These are phyloP conservation scores for Ophioninae sp. DNA, from an alignment of 2,888 invertebrate genomes.

Conservation along the genomic window DNA sequence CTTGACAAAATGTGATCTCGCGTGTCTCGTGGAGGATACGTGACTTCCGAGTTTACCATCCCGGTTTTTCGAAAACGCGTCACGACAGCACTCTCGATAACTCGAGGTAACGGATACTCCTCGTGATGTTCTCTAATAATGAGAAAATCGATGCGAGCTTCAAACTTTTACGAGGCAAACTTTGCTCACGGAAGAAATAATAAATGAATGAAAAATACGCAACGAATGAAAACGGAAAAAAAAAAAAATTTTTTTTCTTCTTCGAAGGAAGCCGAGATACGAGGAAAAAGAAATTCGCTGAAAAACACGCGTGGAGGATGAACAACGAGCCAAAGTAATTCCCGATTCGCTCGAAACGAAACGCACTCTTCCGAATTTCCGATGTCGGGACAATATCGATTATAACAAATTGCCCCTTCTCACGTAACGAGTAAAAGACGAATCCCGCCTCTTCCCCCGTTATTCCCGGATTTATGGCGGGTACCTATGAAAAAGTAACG, in stretches of 20 bases:
- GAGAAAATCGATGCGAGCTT: neutral
- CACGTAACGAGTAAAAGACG: too few relatives aligned
- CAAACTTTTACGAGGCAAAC: constrained; percentile 8
- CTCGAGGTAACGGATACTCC: neutral
- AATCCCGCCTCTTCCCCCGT: constrained; percentile 48
- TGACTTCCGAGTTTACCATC: constrained; percentile 53
- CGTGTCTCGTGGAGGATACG: constrained; percentile 54
- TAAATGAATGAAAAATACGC: neutral
- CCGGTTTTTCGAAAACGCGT: constrained; percentile 6
- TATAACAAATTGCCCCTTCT: too few relatives aligned
- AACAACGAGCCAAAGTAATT: neutral
- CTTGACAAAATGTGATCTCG: constrained; percentile 39
- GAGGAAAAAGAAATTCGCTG: neutral
- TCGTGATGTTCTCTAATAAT: constrained; percentile 21
- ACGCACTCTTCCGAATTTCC: constrained; percentile 25
- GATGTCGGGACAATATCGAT: constrained; percentile 69
- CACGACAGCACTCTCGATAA: constrained; percentile 21
- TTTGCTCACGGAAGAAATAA: neutral
- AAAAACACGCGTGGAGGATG: neutral
- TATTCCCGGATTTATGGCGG: constrained; percentile 32
- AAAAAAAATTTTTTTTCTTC: neutral
- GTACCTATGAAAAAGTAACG: constrained; percentile 6
- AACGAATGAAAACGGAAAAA: neutral
- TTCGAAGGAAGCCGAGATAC: too few relatives aligned
- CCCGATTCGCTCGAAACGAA: neutral